Percentiles rank a stretch among this genome's conserved stretches.
Conservation (phyloP, 2,888 invertebrate genomes). For the Pediacus dermestoides region DNA sequence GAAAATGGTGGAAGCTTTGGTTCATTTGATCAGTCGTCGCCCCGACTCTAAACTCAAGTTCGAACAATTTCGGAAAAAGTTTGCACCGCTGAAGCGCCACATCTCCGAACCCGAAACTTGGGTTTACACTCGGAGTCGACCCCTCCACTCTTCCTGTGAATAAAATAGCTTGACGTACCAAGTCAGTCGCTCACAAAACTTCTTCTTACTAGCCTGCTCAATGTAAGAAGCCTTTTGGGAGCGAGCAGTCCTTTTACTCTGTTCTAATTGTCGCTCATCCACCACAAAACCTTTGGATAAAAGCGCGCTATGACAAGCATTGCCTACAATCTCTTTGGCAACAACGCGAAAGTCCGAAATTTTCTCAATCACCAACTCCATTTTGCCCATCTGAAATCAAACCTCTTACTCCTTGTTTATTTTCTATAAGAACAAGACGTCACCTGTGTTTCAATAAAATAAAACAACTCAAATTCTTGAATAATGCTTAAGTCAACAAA, state of each 20-base stretch:
- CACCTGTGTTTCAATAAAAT: conserved; percentile 70
- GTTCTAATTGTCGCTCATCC: conserved; percentile 57
- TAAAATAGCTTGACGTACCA: too few relatives aligned
- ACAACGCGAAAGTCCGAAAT: conserved; percentile 53
- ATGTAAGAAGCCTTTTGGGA: conserved; percentile 62
- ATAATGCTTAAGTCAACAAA: conserved; percentile 58
- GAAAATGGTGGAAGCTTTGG: too few relatives aligned
- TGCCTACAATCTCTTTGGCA: conserved; percentile 58
- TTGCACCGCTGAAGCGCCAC: too few relatives aligned
- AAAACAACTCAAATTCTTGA: conserved; percentile 59
- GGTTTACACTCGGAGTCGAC: conserved; percentile 3
- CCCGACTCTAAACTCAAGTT: too few relatives aligned
- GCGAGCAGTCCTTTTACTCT: conserved; percentile 20
- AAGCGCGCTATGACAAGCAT: conserved; percentile 74
- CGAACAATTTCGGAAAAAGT: too few relatives aligned
- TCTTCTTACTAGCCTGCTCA: conserved; percentile 79
- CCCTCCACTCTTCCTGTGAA: too few relatives aligned
- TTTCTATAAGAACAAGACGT: conserved; percentile 5
- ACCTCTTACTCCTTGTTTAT: background rate
- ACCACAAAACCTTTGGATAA: conserved; percentile 73
- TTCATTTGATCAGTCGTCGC: too few relatives aligned
- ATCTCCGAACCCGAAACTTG: too few relatives aligned
- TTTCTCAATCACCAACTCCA: conserved; percentile 41
- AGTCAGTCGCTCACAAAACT: conserved; percentile 73
- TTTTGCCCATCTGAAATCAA: conserved; percentile 49